Conservation (phyloP, 2,888 invertebrate genomes). For the Heterodera filipjevi region DNA sequence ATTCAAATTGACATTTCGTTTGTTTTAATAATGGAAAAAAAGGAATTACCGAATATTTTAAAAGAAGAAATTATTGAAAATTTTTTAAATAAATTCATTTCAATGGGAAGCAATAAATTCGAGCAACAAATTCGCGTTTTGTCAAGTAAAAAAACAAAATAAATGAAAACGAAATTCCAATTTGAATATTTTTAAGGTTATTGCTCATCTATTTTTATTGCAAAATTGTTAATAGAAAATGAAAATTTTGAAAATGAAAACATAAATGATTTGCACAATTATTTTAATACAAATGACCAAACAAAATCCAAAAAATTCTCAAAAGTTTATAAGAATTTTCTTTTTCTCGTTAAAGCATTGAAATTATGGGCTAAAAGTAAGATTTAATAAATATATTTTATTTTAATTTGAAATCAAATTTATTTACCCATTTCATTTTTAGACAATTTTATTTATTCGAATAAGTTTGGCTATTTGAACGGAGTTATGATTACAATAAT, state of each 20-base stretch:
- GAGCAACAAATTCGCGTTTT: background rate
- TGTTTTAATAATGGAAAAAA: background rate
- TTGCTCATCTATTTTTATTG: background rate
- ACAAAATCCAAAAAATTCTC: background rate
- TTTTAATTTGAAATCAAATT: background rate
- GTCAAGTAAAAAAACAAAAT: background rate
- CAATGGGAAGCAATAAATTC: background rate
- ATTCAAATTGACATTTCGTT: background rate
- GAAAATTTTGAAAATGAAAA: background rate
- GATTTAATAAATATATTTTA: background rate
- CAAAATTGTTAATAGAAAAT: background rate
- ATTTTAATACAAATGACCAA: background rate
- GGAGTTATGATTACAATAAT: background rate
- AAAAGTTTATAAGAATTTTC: background rate
- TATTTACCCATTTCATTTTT: too few relatives aligned
- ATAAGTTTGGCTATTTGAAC: background rate
- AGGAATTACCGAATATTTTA: background rate
- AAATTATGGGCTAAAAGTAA: slow-evolving; percentile 1
- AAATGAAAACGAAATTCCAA: background rate
- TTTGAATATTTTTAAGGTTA: background rate
- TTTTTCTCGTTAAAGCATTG: background rate
- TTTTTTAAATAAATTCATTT: background rate
- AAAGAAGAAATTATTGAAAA: background rate
- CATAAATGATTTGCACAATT: too few relatives aligned
- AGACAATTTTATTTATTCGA: slow-evolving; percentile 2